phyloP scores from a whole-genome alignment of 2,888 invertebrate genomes.

The Stictocephala bisonia region DNA sequence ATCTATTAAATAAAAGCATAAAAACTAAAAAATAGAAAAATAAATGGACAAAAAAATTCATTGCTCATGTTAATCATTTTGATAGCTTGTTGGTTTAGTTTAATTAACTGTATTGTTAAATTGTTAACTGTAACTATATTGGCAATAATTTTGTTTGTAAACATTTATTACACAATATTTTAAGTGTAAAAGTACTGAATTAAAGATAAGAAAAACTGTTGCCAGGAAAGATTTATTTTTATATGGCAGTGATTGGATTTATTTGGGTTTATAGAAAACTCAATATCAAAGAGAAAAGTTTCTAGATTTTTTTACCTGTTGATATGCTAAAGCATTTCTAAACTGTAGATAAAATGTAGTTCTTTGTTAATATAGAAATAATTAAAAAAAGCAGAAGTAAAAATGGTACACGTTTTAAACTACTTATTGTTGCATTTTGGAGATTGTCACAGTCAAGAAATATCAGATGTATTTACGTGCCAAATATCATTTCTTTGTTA shows the following conservation, averaged over 20 bases:
- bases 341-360: background rate
- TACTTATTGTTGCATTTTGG: background rate
- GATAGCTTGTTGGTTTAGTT: background rate
- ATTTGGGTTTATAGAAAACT: too few species aligned
- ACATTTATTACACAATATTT: too few species aligned
- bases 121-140: background rate
- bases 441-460: background rate
- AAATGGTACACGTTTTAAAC: background rate
- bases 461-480: constrained; percentile 25
- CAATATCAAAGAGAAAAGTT: too few species aligned
- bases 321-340: too few species aligned
- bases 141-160: too few species aligned
- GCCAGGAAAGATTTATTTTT: background rate
- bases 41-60: background rate
- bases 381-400: background rate
- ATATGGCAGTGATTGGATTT: too few species aligned
- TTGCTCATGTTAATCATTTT: constrained; percentile 5
- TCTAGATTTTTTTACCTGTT: too few species aligned
- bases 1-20: background rate
- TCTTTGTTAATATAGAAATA: background rate
- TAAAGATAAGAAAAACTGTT: too few species aligned
- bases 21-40: background rate
- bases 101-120: background rate
- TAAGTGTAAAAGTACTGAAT: too few species aligned
- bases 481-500: constrained; percentile 27